Evolutionary conservation across 1,140 invertebrate genomes (phyloP).

Genomic region (Heliconius hewitsoni): DNA sequence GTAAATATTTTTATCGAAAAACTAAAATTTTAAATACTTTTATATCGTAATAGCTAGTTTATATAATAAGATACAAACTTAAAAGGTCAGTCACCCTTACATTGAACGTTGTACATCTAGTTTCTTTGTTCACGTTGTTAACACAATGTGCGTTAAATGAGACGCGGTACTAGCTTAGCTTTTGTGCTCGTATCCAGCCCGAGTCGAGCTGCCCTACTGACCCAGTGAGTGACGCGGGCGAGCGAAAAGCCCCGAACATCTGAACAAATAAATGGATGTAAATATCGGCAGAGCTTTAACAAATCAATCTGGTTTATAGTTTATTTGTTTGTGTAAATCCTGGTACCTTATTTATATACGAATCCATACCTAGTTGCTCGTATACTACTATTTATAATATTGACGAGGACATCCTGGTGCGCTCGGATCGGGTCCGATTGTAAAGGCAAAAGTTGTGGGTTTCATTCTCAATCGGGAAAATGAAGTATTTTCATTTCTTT

Average conservation of each 20-base stretch:
- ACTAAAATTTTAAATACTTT: not conserved
- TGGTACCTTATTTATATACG: not conserved
- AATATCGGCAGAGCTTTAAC: constrained; percentile 39
- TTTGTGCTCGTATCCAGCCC: constrained; percentile 51
- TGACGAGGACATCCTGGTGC: no score
- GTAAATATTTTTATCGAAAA: not conserved
- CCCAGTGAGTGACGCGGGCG: constrained; percentile 63
- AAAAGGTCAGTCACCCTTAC: constrained; percentile 18
- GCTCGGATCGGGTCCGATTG: no score
- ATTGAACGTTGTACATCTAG: constrained; percentile 24
- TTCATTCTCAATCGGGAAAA: no score
- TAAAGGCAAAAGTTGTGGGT: no score
- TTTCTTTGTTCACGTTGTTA: constrained; percentile 26
- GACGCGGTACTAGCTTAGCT: constrained; percentile 43
- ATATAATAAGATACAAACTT: not conserved
- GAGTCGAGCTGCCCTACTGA: constrained; percentile 49
- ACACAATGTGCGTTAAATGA: constrained; percentile 40
- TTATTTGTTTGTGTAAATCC: not conserved
- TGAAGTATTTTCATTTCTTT: no score
- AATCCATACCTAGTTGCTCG: not conserved
- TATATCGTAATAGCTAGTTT: not conserved
- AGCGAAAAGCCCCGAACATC: constrained; percentile 55
- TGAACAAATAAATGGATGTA: constrained; percentile 59
- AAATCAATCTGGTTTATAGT: constrained; percentile 4
- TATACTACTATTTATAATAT: no score